Conservation (phyloP, 1,140 invertebrate species). For the Cotesia glomerata region DNA sequence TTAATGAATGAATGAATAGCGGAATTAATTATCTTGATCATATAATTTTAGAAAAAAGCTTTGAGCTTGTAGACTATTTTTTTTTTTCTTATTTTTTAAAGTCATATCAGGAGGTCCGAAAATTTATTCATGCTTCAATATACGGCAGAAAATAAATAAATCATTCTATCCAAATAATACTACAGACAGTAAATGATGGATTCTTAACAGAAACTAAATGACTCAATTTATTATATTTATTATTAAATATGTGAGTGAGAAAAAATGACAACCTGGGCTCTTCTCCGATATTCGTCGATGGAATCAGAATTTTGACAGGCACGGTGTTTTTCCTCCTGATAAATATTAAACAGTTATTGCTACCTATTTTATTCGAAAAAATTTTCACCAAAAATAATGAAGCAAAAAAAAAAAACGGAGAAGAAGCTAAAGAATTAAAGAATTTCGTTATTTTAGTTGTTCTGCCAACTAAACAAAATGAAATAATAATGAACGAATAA, state of each 20-base stretch:
- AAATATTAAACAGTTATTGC: constrained; percentile 46
- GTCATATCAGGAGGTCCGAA: no score
- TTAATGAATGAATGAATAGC: neutral
- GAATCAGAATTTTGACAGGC: constrained; percentile 61
- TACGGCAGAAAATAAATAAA: no score
- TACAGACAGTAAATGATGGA: neutral
- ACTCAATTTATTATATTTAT: neutral
- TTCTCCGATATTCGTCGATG: constrained; percentile 52
- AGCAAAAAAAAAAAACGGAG: neutral
- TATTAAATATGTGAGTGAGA: constrained; percentile 44
- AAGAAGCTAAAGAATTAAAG: neutral
- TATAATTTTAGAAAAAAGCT: no score
- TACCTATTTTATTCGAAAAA: neutral
- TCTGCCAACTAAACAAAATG: neutral
- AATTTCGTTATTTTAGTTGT: neutral
- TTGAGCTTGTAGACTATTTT: no score
- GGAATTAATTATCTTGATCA: no score
- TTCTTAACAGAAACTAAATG: neutral
- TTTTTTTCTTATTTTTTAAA: no score
- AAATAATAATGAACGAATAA: neutral
- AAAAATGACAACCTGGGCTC: constrained; percentile 56
- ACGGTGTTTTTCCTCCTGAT: constrained; percentile 61
- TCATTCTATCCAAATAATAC: neutral
- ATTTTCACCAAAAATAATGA: neutral
- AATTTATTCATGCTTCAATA: no score